Evolutionary conservation across 1,140 invertebrate species (phyloP).

Genomic region (Drosophila guanche): DNA sequence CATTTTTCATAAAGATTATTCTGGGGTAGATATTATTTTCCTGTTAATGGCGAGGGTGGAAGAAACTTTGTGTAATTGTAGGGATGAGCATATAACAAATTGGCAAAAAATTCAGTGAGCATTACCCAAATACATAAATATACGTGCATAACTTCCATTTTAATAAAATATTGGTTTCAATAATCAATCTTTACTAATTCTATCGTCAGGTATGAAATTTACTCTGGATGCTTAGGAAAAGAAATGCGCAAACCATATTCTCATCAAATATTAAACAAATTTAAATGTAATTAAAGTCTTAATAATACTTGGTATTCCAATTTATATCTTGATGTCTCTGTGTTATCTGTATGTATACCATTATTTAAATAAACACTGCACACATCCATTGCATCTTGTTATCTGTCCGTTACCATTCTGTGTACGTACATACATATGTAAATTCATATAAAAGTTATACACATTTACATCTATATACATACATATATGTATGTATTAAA

Average conservation of each 20-base stretch:
- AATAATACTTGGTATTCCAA: constrained; percentile 37
- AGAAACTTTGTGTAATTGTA: too few relatives aligned
- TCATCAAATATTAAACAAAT: constrained; percentile 39
- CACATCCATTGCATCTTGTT: constrained; percentile 36
- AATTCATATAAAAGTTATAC: too few relatives aligned
- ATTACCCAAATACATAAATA: too few relatives aligned
- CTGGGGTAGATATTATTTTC: too few relatives aligned
- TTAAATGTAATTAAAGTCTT: constrained; percentile 53
- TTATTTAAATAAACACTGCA: constrained; percentile 24
- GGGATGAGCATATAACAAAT: too few relatives aligned
- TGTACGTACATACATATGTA: too few relatives aligned
- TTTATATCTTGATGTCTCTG: constrained; percentile 39
- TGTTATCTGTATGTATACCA: constrained; percentile 33
- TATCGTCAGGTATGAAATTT: constrained; percentile 61
- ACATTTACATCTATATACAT: background rate
- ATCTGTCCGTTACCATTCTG: constrained; percentile 3
- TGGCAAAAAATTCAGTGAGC: too few relatives aligned
- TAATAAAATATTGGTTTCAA: too few relatives aligned
- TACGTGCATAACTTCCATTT: too few relatives aligned
- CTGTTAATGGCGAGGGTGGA: too few relatives aligned
- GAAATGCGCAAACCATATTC: constrained; percentile 27
- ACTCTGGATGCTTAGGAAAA: constrained; percentile 49
- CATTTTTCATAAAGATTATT: too few relatives aligned
- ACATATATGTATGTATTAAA: background rate
- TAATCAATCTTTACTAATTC: constrained; percentile 47